Evolutionary conservation across 2,888 invertebrate genomes (phyloP).

Genomic region (Epinotia demarniana): DNA sequence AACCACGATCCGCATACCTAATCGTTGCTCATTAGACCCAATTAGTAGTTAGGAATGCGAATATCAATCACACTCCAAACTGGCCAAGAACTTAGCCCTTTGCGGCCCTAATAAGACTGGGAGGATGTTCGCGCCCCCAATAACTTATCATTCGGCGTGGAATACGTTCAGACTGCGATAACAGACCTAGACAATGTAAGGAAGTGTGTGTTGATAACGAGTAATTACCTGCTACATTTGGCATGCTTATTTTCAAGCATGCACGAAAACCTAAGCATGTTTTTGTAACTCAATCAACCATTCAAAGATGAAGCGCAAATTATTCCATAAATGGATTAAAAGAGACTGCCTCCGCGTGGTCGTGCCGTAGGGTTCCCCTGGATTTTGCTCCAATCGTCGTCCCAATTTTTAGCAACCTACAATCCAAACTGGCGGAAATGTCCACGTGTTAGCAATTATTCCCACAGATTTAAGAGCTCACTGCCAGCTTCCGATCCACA

Average conservation of each 20-base stretch:
- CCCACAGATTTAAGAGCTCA: slow-evolving; percentile 15
- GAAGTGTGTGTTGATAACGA: slow-evolving; percentile 6
- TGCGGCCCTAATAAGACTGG: slow-evolving; percentile 24
- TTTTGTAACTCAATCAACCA: not conserved
- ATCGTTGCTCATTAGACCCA: slow-evolving; percentile 23
- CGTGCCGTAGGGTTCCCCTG: too few species aligned
- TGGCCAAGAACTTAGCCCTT: slow-evolving; percentile 25
- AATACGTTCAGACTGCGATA: slow-evolving; percentile 12
- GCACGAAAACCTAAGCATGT: not conserved
- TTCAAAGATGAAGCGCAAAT: not conserved
- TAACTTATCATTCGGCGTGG: slow-evolving; percentile 21
- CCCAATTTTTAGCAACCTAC: slow-evolving; percentile 1
- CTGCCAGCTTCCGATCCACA: slow-evolving; percentile 25
- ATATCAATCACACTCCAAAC: slow-evolving; percentile 26
- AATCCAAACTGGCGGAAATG: slow-evolving; percentile 14
- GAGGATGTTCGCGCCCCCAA: slow-evolving; percentile 46
- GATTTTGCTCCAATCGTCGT: not conserved
- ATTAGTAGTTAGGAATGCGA: slow-evolving; percentile 29
- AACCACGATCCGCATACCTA: not conserved
- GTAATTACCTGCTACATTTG: slow-evolving; percentile 10
- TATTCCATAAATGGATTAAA: not conserved
- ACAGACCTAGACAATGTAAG: slow-evolving; percentile 19
- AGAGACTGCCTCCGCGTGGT: too few species aligned
- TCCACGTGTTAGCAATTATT: slow-evolving; percentile 17
- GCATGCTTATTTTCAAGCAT: not conserved